Evolutionary conservation across 2,113 vertebrate genomes (phyloP), one percentile per base, ranked within the genome.

Genomic region (Chitala chitala): DNA sequence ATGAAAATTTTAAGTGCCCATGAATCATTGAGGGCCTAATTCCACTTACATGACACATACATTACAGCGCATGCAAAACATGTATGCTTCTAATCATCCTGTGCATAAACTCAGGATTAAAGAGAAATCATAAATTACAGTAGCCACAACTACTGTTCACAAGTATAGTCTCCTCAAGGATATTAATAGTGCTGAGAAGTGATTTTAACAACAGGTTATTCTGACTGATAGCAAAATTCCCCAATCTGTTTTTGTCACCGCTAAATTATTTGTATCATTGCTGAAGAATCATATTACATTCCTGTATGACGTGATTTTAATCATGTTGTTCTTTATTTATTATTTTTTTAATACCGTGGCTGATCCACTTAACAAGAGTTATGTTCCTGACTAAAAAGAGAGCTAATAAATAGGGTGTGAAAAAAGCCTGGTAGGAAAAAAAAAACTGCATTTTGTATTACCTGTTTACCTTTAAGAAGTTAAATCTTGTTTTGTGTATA

Each of bases 11-110:
- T 40, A 79, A 79, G 75, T 33, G 78, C 75, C 73, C 75, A 86
- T 88, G 81, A 86, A 86, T 86, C 82, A 89, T 85, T 87, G 72
- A 84, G 40, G 63, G 46, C 50, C 77, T 84, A 82, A 87, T 87
- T 88, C 86, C 79, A 80, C 81, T 76, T 78, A 84, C 85, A 81
- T 86, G 82, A 80, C 84, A 82, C 78, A 73, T 80, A 76, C 80
- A 82, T 85, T 86, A 82, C 38, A 22, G 73, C 71, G 73, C 79
- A 84, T 80, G 68, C 69, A 74, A 81, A 85, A 84, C 78, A 79
- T 82, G 80, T 74, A 78, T 78, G 78, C 55, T 72, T 74, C 56
- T 74, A 72, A 82, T 85, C 81, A 78, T 82, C 36, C 78, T 50
- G 48, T 77, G 75, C 81, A 77, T 80, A 76, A 78, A 76, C 74